Evolutionary conservation across 2,888 invertebrate genomes (phyloP).

Genomic region (Biston betularia): DNA sequence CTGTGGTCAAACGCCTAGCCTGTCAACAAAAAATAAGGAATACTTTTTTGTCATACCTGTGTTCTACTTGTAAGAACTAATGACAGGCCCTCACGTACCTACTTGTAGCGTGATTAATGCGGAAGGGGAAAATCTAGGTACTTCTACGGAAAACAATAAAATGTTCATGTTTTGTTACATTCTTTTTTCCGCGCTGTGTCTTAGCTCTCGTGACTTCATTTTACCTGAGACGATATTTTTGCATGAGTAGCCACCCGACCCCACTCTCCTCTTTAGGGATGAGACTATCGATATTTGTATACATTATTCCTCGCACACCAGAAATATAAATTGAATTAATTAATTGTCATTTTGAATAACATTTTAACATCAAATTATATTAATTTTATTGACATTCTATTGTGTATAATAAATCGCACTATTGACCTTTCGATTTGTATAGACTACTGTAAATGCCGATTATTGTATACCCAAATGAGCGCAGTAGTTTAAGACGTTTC

Average conservation of each 20-base stretch:
- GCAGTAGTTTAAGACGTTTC: too few relatives aligned
- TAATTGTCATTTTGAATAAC: too few relatives aligned
- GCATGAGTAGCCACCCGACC: constrained; percentile 64
- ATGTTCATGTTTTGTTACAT: constrained; percentile 51
- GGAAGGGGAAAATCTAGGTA: constrained; percentile 36
- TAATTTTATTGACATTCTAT: too few relatives aligned
- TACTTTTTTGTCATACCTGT: too few relatives aligned
- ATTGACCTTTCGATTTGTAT: too few relatives aligned
- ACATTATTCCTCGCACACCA: neutral
- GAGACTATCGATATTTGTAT: constrained; percentile 19
- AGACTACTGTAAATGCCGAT: too few relatives aligned
- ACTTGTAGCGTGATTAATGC: neutral
- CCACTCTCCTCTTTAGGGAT: constrained; percentile 52
- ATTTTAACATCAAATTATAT: too few relatives aligned
- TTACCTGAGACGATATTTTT: constrained; percentile 69
- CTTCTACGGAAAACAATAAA: constrained; percentile 48
- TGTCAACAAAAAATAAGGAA: too few relatives aligned
- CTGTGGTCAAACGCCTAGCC: too few relatives aligned
- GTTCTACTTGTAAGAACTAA: too few relatives aligned
- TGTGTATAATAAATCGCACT: too few relatives aligned
- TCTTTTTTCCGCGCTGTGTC: constrained; percentile 56
- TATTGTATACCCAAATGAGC: too few relatives aligned
- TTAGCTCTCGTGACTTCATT: constrained; percentile 65
- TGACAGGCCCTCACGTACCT: neutral
- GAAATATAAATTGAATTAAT: neutral